Percentiles rank a stretch among this genome's conserved stretches.
These are phyloP conservation scores for Zoroaster sp. DNA, from an alignment of 53 echinoderm and acorn worm species.

Conservation along the genomic window DNA sequence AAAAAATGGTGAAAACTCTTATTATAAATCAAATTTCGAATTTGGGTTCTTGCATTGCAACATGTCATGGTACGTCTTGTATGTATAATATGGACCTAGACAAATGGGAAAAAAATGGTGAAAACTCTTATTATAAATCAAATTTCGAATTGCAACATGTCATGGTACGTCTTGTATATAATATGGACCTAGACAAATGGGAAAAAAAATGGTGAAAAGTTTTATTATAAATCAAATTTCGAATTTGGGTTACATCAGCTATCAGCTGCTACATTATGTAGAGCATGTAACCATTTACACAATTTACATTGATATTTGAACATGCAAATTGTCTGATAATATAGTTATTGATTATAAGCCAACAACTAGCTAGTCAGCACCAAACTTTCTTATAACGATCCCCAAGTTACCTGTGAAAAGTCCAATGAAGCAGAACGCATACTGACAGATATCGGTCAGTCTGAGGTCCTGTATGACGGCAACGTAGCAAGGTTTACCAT, in stretches of 20 bases:
- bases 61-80: slow-evolving; percentile 89
- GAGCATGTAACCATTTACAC: no score
- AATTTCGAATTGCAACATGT: slow-evolving; percentile 80
- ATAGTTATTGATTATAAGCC: background rate
- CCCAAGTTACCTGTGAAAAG: slow-evolving; percentile 72
- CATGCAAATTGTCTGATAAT: background rate
- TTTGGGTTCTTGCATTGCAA: slow-evolving; percentile 57
- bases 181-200: slow-evolving; percentile 86
- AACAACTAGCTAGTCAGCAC: background rate
- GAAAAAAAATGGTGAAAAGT: no score
- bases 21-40: no score
- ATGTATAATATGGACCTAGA: slow-evolving; percentile 94
- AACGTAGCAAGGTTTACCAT: slow-evolving; percentile 24
- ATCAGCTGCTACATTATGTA: no score
- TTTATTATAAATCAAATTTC: no score
- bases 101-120: no score
- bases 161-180: slow-evolving; percentile 87
- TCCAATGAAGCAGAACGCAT: slow-evolving; percentile 86
- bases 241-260: slow-evolving; percentile 35
- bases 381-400: background rate
- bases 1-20: no score
- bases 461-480: slow-evolving; percentile 72
- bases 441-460: slow-evolving; percentile 71
- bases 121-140: no score
- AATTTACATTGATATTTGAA: no score